Evolutionary conservation across 2,797 vertebrate species (phyloP), one percentile per base, ranked within the genome.

Genomic region (Rhinella marina): DNA sequence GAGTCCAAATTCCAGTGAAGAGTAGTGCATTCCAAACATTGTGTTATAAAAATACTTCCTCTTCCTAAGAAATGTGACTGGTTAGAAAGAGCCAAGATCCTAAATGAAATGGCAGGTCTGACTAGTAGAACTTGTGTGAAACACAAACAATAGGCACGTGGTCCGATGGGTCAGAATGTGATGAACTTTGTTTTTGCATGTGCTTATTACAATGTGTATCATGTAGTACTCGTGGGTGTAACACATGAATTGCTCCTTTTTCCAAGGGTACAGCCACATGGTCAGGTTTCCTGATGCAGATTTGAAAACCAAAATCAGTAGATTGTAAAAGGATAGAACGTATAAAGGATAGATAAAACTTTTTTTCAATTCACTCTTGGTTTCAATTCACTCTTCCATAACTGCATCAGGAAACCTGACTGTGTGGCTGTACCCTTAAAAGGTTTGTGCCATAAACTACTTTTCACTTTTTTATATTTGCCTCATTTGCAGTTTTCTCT

Each of bases 1-100:
- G 62, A 86, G 48, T 25, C 50, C 50, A 82, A 17, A 68, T 76
- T 89, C 84, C 72, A 68, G 29, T 62, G 32, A 79, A 84, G 21
- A 66, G 54, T 32, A 78, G 19, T 50, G 64, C 84, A 89, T 89
- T 86, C 88, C 88, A 82, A 11, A 61, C 78, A 89, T 77, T 82
- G 84, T 68, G 27, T 75, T 68, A 72, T 66, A 32, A 77, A 85
- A 88, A 89, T 78, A 82, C 29, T 56, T 84, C 52, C 16, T 10
- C 62, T 88, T 86, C 52, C 78, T 16, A 80, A 25, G 27, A 85
- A 88, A 73, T 52, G 64, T 82, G 84, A 82, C 84, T 86, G 41
- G 75, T 16, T 32, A 13, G 7, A 75, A 7, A 23, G 68, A 88
- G 68, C 77, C 56, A 61, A 25, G 56, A 81, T 64, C 32, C 21